phyloP scores from a whole-genome alignment of 2,797 vertebrate genomes.

The Phalanger gymnotis region DNA sequence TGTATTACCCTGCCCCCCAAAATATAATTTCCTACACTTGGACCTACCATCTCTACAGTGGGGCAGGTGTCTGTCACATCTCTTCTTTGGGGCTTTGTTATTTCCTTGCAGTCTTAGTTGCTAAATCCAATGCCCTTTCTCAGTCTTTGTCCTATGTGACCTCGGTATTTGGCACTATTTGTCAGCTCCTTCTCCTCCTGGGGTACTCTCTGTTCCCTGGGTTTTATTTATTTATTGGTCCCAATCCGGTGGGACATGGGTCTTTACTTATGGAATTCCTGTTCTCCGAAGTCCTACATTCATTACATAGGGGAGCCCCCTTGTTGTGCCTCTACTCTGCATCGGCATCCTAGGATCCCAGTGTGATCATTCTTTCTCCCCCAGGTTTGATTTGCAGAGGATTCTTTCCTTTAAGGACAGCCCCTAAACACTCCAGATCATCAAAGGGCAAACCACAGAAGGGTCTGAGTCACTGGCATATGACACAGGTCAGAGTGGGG shows the following conservation, averaged over 20 bases:
- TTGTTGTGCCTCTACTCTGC: constrained; percentile 10
- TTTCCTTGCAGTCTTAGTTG: neutral
- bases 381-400: constrained; percentile 41
- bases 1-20: neutral
- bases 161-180: neutral
- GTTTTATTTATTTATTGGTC: no score
- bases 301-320: constrained; percentile 70
- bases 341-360: constrained; percentile 24
- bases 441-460: constrained; percentile 25
- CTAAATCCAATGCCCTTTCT: neutral
- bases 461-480: constrained; percentile 54
- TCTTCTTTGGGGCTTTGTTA: neutral
- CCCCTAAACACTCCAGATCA: constrained; percentile 58
- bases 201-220: neutral
- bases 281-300: constrained; percentile 81
- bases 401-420: constrained; percentile 32
- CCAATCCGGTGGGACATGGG: constrained; percentile 62
- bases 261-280: constrained; percentile 86
- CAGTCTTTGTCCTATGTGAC: neutral
- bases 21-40: neutral
- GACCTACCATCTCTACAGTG: neutral
- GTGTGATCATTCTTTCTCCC: neutral
- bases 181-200: neutral
- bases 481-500: neutral
- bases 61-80: neutral